Evolutionary conservation across 2,113 vertebrate species (phyloP), one percentile per base, ranked within the genome.

Genomic region (Ellobius talpinus): DNA sequence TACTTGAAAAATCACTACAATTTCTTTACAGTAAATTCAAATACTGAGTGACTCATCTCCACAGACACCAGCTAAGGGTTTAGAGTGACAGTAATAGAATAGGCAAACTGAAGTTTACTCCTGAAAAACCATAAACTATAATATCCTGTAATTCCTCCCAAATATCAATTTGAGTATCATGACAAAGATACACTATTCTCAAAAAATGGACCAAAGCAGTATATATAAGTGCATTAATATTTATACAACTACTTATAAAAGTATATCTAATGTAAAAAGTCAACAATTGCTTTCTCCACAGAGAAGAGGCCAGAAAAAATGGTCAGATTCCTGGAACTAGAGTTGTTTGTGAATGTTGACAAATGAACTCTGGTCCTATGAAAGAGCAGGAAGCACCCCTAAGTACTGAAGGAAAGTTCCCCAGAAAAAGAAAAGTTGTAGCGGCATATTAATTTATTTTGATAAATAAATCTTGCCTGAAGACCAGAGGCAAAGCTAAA

Each of bases 11-110:
- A 74, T 36, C 92, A 96, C 42, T 73, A 3, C 1, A 95, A 94
- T 89, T 90, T 96, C 79, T 91, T 95, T 70, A 82, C 21, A 21
- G 52, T 12, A 89, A 96, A 96, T 68, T 88, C 1, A 87, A 95
- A 96, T 82, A 39, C 65, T 74, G 95, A 88, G 14, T 79, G 50
- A 14, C 14, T 93, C 81, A 96, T 78, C 33, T 70, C 55, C 66
- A 92, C 13, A 90, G 92, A 90, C 31, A 92, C 33, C 79, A 77
- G 74, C 2, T 50, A 95, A 92, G 21, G 24, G 87, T 65, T 96
- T 92, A 52, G 95, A 95, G 74, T 91, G 36, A 81, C 0, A 91
- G 5, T 70, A 94, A 89, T 14, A 78, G 19, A 82, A 87, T n/a
- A 2, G 8, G 24, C 63, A 96, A 93, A 77, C 36, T 89, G 26